phyloP scores from a whole-genome alignment of 2,113 vertebrate genomes.

The Podarcis cretensis region DNA sequence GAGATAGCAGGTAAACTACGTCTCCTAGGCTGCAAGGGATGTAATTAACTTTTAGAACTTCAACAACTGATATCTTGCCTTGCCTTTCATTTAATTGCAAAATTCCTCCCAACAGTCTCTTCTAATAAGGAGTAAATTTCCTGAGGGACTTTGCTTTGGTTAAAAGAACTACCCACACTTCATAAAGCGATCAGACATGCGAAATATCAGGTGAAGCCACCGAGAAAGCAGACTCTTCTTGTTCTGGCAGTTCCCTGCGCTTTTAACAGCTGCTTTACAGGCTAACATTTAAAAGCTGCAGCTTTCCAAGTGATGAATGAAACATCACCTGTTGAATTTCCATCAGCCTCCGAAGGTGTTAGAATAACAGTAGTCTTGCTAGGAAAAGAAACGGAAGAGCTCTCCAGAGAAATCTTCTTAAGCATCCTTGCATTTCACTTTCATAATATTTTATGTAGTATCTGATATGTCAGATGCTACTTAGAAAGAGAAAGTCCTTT shows the following conservation, averaged over 20 bases:
- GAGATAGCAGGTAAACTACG: background rate
- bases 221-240: background rate
- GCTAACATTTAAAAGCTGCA: background rate
- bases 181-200: background rate
- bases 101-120: background rate
- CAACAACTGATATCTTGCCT: background rate
- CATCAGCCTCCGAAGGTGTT: background rate
- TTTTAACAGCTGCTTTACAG: background rate
- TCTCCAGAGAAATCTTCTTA: background rate
- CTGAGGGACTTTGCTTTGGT: background rate
- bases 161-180: background rate
- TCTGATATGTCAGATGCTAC: background rate
- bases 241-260: background rate
- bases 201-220: background rate
- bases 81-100: constrained; percentile 29
- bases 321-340: background rate
- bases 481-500: background rate
- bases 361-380: background rate
- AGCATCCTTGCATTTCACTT: background rate
- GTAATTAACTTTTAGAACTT: background rate
- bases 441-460: background rate
- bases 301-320: background rate
- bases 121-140: background rate
- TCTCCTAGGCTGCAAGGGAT: background rate
- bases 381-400: background rate